Conservation (phyloP, 2,888 invertebrate genomes). For the Leptarthrus brevirostris region DNA sequence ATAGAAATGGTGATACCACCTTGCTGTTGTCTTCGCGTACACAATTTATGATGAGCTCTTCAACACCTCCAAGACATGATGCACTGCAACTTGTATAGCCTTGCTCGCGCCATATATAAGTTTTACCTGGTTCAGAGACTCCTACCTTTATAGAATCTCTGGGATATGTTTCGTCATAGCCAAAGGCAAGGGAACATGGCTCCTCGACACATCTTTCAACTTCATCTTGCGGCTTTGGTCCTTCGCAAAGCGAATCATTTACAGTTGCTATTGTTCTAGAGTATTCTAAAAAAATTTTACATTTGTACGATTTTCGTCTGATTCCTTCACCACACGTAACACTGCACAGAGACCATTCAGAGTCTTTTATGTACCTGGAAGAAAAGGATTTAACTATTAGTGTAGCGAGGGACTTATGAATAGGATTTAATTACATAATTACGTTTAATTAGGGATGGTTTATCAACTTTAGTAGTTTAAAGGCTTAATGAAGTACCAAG, state of each 20-base stretch:
- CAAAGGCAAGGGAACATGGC: conserved; percentile 76
- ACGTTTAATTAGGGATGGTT: too few relatives aligned
- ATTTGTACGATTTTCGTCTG: conserved; percentile 87
- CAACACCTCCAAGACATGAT: conserved; percentile 88
- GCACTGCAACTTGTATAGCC: conserved; percentile 95
- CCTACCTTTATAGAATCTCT: conserved; percentile 72
- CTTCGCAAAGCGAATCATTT: conserved; percentile 88
- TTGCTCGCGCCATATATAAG: conserved; percentile 89
- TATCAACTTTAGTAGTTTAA: too few relatives aligned
- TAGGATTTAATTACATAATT: too few relatives aligned
- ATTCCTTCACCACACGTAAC: conserved; percentile 91
- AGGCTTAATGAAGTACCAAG: too few relatives aligned
- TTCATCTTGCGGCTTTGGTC: conserved; percentile 84
- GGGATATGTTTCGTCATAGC: conserved; percentile 67
- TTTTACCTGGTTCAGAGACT: conserved; percentile 80
- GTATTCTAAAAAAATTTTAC: conserved; percentile 94
- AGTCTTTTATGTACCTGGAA: conserved; percentile 87
- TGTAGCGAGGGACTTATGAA: too few relatives aligned
- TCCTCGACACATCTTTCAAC: conserved; percentile 84
- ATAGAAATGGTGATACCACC: conserved; percentile 88
- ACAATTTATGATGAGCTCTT: conserved; percentile 90
- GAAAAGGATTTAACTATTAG: background rate
- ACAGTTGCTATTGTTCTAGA: conserved; percentile 88
- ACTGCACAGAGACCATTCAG: conserved; percentile 91
- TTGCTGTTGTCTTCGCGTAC: conserved; percentile 87